Conservation (phyloP, 1,140 invertebrate genomes). For the Bombus turneri region DNA sequence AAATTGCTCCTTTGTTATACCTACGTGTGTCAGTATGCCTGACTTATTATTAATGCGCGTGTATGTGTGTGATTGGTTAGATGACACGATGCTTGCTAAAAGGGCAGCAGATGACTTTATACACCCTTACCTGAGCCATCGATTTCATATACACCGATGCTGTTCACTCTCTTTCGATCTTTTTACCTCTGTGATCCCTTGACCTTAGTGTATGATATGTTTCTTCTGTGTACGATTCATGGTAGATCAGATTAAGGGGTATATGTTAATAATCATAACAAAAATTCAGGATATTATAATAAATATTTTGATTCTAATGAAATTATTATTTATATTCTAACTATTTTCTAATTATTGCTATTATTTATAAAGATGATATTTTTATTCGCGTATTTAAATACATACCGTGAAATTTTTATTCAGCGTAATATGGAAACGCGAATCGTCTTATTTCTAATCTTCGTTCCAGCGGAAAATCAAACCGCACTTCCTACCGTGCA, state of each 20-base stretch:
- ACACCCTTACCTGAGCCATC: conserved; percentile 18
- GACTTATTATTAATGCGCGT: background rate
- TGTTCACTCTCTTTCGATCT: conserved; percentile 20
- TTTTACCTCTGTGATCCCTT: conserved; percentile 12
- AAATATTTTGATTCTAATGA: background rate
- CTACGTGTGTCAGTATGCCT: background rate
- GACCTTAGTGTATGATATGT: conserved; percentile 6
- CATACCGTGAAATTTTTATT: background rate
- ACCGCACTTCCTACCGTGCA: too few relatives aligned
- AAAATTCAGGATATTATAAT: background rate
- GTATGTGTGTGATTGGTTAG: background rate
- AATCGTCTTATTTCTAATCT: too few relatives aligned
- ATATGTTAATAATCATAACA: background rate
- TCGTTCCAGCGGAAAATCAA: too few relatives aligned
- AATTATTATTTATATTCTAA: background rate
- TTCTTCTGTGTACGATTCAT: background rate
- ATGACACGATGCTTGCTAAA: conserved; percentile 1
- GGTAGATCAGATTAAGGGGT: background rate
- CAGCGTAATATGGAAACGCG: too few relatives aligned
- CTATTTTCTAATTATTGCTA: too few relatives aligned
- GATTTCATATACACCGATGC: conserved; percentile 18
- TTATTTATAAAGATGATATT: too few relatives aligned
- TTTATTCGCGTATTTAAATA: too few relatives aligned
- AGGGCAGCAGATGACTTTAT: conserved; percentile 13
- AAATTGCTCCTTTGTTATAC: background rate